A percentile compares a stretch with the other conserved stretches of the same genome.
Conservation (phyloP, 1,140 invertebrate genomes). For the Thaumatotibia leucotreta region DNA sequence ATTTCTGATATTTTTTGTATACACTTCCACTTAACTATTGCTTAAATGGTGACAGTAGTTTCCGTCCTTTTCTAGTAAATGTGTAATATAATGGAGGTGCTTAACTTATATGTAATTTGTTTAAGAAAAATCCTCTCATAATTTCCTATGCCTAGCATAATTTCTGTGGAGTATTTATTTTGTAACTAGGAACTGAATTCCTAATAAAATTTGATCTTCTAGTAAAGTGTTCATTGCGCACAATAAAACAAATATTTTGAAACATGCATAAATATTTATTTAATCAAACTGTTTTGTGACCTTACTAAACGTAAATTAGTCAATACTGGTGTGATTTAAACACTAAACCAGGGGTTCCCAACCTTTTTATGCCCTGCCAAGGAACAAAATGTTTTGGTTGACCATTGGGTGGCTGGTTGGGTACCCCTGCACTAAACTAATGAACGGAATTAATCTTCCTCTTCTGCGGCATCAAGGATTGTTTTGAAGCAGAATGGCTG, state of each 20-base stretch:
- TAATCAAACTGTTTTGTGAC: constrained; percentile 49
- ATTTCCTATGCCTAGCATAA: too few species aligned
- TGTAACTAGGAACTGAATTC: too few species aligned
- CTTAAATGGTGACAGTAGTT: neutral
- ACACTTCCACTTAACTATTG: too few species aligned
- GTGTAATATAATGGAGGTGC: neutral
- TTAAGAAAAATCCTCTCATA: too few species aligned
- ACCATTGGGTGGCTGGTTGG: neutral
- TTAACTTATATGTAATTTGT: neutral
- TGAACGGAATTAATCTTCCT: constrained; percentile 48
- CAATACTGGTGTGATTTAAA: constrained; percentile 46
- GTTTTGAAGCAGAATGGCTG: constrained; percentile 95
- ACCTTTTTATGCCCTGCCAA: neutral
- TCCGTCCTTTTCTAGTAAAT: neutral
- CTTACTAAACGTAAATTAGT: constrained; percentile 24
- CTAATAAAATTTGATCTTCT: too few species aligned
- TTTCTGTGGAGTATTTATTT: too few species aligned
- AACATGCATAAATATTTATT: constrained; percentile 53
- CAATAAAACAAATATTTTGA: constrained; percentile 1
- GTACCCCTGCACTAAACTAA: neutral
- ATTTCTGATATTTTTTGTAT: too few species aligned
- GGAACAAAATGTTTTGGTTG: constrained; percentile 16
- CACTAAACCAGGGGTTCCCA: constrained; percentile 21
- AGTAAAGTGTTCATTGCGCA: too few species aligned
- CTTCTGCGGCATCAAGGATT: constrained; percentile 80